phyloP scores from a whole-genome alignment of 2,888 invertebrate species.

The Tridacna crocea region DNA sequence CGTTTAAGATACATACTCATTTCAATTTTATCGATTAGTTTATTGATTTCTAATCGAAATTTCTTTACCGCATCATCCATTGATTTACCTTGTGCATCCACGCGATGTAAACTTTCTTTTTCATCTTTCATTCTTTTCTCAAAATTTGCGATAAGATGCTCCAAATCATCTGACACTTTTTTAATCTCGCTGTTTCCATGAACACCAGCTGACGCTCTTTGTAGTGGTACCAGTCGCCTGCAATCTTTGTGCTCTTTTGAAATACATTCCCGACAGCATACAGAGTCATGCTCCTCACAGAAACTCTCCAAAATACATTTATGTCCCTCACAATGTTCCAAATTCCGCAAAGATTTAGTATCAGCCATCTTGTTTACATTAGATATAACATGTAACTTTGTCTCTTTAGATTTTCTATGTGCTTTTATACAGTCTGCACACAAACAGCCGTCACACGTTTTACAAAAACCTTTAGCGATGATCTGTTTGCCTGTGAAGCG shows the following conservation, averaged over 20 bases:
- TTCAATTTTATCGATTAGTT: constrained; percentile 47
- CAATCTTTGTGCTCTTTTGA: constrained; percentile 31
- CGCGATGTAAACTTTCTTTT: constrained; percentile 27
- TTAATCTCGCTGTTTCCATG: background rate
- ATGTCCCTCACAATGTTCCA: constrained; percentile 47
- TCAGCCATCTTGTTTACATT: constrained; percentile 5
- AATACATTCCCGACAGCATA: constrained; percentile 54
- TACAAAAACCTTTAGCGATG: constrained; percentile 35
- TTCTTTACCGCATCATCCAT: constrained; percentile 43
- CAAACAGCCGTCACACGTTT: constrained; percentile 29
- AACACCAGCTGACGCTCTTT: constrained; percentile 33
- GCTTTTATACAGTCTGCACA: constrained; percentile 32
- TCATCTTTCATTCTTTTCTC: constrained; percentile 35
- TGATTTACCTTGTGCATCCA: constrained; percentile 40
- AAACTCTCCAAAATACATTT: constrained; percentile 40
- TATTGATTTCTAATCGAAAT: constrained; percentile 50
- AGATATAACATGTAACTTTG: constrained; percentile 22
- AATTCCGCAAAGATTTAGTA: background rate
- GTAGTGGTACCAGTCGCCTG: constrained; percentile 29
- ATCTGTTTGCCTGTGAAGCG: constrained; percentile 32
- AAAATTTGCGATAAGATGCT: constrained; percentile 39
- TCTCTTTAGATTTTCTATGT: constrained; percentile 26
- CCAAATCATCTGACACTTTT: constrained; percentile 28
- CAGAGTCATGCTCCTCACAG: constrained; percentile 34
- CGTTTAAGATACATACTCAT: constrained; percentile 41